Evolutionary conservation across 1,140 invertebrate genomes (phyloP).

Genomic region (Chrysomallon squamiferum): DNA sequence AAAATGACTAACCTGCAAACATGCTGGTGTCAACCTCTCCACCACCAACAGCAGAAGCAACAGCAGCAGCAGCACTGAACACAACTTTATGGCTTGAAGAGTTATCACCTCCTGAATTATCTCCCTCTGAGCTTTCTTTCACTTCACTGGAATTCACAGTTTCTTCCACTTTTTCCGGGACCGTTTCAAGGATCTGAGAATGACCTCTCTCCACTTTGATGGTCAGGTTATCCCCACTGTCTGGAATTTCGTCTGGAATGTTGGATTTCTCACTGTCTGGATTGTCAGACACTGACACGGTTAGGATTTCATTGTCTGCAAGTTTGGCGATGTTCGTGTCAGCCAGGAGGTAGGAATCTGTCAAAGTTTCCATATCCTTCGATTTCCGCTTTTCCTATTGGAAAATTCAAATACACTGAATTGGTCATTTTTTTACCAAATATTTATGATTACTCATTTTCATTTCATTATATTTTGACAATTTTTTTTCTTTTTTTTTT

Average conservation of each 20-base stretch:
- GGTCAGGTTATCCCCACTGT: neutral
- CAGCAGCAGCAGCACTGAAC: neutral
- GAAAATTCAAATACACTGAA: constrained; percentile 6
- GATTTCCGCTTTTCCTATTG: constrained; percentile 56
- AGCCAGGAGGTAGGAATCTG: constrained; percentile 36
- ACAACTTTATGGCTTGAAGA: neutral
- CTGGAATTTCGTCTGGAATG: neutral
- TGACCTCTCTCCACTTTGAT: neutral
- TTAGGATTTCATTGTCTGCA: neutral
- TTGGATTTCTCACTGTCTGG: neutral
- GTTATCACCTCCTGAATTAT: neutral
- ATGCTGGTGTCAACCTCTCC: constrained; percentile 19
- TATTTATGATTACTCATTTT: neutral
- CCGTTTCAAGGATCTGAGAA: neutral
- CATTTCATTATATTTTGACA: neutral
- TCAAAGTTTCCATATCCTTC: constrained; percentile 61
- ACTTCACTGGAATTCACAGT: neutral
- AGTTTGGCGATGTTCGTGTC: neutral
- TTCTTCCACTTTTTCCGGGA: neutral
- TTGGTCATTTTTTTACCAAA: neutral
- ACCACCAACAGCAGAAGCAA: neutral
- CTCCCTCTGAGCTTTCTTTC: no score
- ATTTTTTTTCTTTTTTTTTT: no score
- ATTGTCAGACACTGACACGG: no score
- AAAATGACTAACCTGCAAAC: constrained; percentile 34